phyloP scores from a whole-genome alignment of 92 coral and sea anemone species.

The Zoanthus sociatus region DNA sequence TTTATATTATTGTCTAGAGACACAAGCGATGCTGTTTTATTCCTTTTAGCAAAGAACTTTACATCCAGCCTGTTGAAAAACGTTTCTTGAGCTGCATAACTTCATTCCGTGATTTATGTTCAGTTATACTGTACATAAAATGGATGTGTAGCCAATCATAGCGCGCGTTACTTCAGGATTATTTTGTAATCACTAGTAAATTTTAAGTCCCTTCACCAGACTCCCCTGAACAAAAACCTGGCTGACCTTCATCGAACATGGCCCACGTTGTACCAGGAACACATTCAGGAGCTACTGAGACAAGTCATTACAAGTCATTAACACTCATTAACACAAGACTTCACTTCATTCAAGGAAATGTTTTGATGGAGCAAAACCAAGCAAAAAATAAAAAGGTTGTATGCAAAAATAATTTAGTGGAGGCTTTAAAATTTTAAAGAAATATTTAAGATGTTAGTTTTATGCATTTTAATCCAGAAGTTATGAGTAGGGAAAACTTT shows the following conservation, averaged over 20 bases:
- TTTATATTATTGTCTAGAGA: too few relatives aligned
- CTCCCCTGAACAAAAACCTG: conserved; percentile 17
- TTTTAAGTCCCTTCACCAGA: conserved; percentile 45
- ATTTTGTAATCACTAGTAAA: neutral
- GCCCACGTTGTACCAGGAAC: conserved; percentile 38
- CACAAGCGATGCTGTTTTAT: too few relatives aligned
- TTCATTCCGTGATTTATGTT: too few relatives aligned
- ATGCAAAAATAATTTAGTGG: neutral
- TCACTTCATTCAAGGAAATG: neutral
- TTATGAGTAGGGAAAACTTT: too few relatives aligned
- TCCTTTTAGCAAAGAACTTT: too few relatives aligned
- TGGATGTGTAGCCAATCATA: too few relatives aligned
- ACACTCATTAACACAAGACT: conserved; percentile 31
- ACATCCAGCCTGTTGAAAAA: too few relatives aligned
- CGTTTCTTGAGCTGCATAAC: too few relatives aligned
- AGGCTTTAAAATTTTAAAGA: neutral
- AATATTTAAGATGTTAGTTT: too few relatives aligned
- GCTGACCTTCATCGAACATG: conserved; percentile 49
- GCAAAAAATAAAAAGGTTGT: neutral
- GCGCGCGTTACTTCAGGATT: too few relatives aligned
- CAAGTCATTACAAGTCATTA: conserved; percentile 28
- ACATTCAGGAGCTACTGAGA: conserved; percentile 44
- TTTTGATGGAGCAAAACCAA: neutral
- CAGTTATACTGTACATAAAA: too few relatives aligned
- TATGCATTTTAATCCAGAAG: too few relatives aligned